These are phyloP conservation scores for Phytoseiulus persimilis DNA, from an alignment of 2,888 invertebrate species.

Conservation along the genomic window DNA sequence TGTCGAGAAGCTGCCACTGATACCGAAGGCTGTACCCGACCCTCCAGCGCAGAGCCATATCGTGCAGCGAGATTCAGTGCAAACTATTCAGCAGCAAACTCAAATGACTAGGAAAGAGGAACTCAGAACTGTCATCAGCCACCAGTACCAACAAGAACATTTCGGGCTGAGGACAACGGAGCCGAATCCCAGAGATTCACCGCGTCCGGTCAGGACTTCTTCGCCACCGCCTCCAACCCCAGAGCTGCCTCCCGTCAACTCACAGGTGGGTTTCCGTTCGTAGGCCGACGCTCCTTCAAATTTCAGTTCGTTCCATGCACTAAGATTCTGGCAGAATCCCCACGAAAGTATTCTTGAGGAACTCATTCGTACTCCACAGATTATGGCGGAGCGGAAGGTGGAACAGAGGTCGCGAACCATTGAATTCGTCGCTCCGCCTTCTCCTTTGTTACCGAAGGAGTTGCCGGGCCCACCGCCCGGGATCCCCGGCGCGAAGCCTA, in stretches of 20 bases:
- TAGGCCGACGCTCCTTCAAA: no score
- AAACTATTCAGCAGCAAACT: constrained; percentile 1
- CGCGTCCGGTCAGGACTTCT: neutral
- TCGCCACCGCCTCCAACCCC: neutral
- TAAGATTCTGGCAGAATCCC: no score
- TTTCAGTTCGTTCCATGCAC: no score
- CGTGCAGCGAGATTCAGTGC: neutral
- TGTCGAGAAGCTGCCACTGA: constrained; percentile 58
- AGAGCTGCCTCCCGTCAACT: neutral
- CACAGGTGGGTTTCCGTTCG: neutral
- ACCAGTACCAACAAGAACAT: neutral
- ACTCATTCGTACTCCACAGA: neutral
- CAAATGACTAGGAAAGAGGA: neutral
- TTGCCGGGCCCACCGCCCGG: neutral
- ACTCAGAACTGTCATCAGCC: neutral
- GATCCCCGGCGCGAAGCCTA: neutral
- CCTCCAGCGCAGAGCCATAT: constrained; percentile 62
- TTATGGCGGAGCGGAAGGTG: constrained; percentile 9
- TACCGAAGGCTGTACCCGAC: constrained; percentile 60
- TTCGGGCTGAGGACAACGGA: neutral
- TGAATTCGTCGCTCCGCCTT: neutral
- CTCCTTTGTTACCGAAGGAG: neutral
- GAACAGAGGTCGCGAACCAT: neutral
- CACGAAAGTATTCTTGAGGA: no score
- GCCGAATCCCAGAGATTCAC: neutral